Evolutionary conservation across 35 echinoderm and acorn worm species (phyloP).

Genomic region (Amphiura filiformis): DNA sequence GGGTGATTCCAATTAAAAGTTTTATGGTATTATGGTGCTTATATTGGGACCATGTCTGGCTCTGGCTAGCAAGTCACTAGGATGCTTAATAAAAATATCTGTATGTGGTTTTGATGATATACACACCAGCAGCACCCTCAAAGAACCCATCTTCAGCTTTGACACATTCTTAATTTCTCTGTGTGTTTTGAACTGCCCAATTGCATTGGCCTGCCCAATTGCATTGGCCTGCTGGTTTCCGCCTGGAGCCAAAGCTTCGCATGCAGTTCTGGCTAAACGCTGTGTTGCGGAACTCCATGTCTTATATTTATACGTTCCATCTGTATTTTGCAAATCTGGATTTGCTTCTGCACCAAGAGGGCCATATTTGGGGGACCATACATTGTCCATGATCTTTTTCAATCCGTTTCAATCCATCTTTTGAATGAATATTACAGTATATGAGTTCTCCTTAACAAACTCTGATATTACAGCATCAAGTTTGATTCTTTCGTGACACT

Average conservation of each 20-base stretch:
- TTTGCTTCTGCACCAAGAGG: slow-evolving; percentile 4
- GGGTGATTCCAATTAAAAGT: too few relatives aligned
- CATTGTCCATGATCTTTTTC: too few relatives aligned
- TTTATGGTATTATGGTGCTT: too few relatives aligned
- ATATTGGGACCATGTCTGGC: too few relatives aligned
- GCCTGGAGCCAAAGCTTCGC: slow-evolving; percentile 34
- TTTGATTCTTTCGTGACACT: too few relatives aligned
- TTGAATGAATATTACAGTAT: too few relatives aligned
- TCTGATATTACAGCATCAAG: too few relatives aligned
- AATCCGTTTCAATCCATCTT: too few relatives aligned
- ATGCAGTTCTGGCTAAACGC: slow-evolving; percentile 15
- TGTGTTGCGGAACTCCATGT: slow-evolving; percentile 19
- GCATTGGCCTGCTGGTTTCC: slow-evolving; percentile 8
- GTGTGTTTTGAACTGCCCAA: neutral
- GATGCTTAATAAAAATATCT: too few relatives aligned
- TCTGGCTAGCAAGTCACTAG: too few relatives aligned
- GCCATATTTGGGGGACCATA: neutral
- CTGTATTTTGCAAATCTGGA: neutral
- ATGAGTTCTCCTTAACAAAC: too few relatives aligned
- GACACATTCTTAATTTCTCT: neutral
- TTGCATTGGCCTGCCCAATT: too few relatives aligned
- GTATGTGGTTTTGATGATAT: neutral
- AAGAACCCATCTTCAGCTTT: neutral
- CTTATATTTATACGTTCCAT: slow-evolving; percentile 7
- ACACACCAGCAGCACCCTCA: neutral